Evolutionary conservation across 2,888 invertebrate species (phyloP).

Genomic region (Ommatoiulus sabulosus): DNA sequence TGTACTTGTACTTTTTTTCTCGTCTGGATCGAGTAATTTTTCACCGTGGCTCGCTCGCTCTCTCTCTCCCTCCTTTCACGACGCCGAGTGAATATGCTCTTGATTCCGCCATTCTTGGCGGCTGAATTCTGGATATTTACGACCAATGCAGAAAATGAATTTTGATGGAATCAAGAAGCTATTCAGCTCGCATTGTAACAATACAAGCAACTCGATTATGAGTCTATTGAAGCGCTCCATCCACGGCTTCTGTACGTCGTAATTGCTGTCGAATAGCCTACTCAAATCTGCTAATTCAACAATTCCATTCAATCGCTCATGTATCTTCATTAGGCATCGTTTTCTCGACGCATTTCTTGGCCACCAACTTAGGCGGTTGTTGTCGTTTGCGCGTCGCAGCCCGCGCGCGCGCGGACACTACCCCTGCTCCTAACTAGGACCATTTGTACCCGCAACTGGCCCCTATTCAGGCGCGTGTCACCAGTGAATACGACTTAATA

Average conservation of each 20-base stretch:
- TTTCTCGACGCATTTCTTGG: constrained; percentile 17
- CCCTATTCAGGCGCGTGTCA: constrained; percentile 28
- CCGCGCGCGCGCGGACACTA: constrained; percentile 3
- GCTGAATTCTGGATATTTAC: constrained; percentile 46
- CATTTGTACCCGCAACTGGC: constrained; percentile 35
- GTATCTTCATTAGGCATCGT: constrained; percentile 48
- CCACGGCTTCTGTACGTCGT: constrained; percentile 15
- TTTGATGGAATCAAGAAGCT: constrained; percentile 48
- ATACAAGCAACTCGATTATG: constrained; percentile 48
- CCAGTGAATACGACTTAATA: constrained; percentile 23
- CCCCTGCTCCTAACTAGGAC: constrained; percentile 1
- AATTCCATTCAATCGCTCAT: constrained; percentile 39
- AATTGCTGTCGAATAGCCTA: constrained; percentile 42
- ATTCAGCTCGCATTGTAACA: constrained; percentile 38
- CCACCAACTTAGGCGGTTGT: neutral
- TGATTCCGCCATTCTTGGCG: constrained; percentile 45
- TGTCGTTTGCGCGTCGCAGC: neutral
- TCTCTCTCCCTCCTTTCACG: constrained; percentile 17
- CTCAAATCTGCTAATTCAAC: constrained; percentile 48
- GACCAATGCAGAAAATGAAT: constrained; percentile 48
- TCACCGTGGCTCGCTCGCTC: neutral
- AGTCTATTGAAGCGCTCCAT: constrained; percentile 41
- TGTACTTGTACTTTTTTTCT: neutral
- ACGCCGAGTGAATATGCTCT: constrained; percentile 26
- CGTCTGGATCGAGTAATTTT: neutral